Evolutionary conservation across 2,797 vertebrate species (phyloP).

Genomic region (Phataginus tricuspis): DNA sequence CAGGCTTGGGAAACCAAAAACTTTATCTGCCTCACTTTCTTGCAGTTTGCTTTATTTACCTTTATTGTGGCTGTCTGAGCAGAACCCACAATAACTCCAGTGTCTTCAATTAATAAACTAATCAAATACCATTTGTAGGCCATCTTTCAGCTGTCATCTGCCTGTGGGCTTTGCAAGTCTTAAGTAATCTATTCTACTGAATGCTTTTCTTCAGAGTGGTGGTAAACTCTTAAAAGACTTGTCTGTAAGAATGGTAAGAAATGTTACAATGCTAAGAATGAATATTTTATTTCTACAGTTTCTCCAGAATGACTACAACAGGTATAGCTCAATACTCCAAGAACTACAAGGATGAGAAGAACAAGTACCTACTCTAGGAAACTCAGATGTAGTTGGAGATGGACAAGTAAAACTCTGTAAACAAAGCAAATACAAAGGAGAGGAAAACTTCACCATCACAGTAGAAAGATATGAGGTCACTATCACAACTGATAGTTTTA

Average conservation of each 20-base stretch:
- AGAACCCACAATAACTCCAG: no score
- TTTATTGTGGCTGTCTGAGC: no score
- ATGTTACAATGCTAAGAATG: background rate
- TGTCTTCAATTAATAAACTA: background rate
- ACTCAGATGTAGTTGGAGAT: accelerated
- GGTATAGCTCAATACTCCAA: background rate
- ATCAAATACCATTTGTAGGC: background rate
- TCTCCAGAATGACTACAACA: background rate
- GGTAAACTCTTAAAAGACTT: background rate
- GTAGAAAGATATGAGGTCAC: background rate
- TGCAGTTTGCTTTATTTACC: no score
- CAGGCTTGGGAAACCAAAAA: no score
- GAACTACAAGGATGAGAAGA: background rate
- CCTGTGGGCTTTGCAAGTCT: background rate
- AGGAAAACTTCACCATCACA: background rate
- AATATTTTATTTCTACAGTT: background rate
- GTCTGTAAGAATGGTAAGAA: background rate
- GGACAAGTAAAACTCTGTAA: background rate
- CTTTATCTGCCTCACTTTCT: no score
- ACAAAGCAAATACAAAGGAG: background rate
- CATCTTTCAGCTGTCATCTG: background rate
- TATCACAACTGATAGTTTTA: background rate
- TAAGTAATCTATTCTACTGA: background rate
- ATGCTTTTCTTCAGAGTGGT: background rate
- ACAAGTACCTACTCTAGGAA: background rate